Conservation (phyloP, 1,140 invertebrate genomes). For the Microvelia longipes region DNA sequence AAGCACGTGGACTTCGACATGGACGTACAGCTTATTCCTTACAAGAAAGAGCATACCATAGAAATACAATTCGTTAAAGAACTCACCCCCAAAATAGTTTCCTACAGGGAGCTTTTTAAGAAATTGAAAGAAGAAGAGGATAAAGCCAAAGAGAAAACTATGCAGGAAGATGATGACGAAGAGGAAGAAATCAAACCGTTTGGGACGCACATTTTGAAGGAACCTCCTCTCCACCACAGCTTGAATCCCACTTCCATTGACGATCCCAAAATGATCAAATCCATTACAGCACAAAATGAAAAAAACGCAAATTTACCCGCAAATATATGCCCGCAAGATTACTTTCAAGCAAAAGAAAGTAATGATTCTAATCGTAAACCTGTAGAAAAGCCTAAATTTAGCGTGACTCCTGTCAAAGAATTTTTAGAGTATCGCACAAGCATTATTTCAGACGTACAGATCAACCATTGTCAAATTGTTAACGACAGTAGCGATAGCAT, state of each 20-base stretch:
- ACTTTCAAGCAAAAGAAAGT: not conserved
- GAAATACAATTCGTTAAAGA: slow-evolving; percentile 10
- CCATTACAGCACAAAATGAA: not conserved
- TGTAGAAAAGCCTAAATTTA: not conserved
- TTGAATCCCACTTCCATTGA: not conserved
- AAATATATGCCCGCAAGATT: not conserved
- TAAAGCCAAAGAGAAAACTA: not conserved
- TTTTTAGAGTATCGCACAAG: not conserved
- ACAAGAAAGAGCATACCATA: slow-evolving; percentile 10
- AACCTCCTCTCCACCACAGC: not conserved
- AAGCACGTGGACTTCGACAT: slow-evolving; percentile 12
- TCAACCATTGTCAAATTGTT: too few species aligned
- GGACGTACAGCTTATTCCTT: slow-evolving; percentile 9
- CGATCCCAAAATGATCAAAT: not conserved
- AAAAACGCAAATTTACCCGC: not conserved
- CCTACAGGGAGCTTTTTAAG: slow-evolving; percentile 6
- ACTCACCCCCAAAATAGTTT: slow-evolving; percentile 1
- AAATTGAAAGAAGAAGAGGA: slow-evolving; percentile 4
- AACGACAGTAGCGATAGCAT: too few species aligned
- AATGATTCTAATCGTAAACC: not conserved
- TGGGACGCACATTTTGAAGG: not conserved
- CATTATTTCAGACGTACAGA: not conserved
- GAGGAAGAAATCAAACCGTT: not conserved
- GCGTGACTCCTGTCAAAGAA: not conserved
- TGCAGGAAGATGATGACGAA: not conserved